Percentiles rank a stretch among this genome's conserved stretches.
Conservation (phyloP, 2,888 invertebrate species). For the Unio delphinus region DNA sequence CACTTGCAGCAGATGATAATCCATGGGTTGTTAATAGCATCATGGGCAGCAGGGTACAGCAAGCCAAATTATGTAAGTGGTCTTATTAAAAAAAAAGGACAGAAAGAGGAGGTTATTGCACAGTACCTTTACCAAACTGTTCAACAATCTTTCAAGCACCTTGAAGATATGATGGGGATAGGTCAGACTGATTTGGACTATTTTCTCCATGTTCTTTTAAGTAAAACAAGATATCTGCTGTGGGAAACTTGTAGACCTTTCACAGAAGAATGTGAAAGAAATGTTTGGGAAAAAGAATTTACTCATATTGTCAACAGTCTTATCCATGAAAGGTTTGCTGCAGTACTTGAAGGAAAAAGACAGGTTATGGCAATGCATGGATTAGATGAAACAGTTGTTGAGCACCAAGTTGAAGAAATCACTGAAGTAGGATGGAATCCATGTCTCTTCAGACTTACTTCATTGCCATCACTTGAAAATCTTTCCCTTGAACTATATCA, state of each 20-base stretch:
- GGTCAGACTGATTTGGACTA: background rate
- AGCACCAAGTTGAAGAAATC: background rate
- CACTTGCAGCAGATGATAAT: background rate
- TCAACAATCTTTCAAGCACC: background rate
- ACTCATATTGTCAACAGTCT: slow-evolving; percentile 2
- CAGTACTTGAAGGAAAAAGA: slow-evolving; percentile 1
- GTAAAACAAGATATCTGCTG: background rate
- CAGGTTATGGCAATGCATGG: background rate
- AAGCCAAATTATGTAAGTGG: background rate
- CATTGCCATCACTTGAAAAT: slow-evolving; percentile 5
- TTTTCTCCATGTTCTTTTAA: slow-evolving; percentile 13
- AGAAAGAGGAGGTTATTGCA: too few species aligned
- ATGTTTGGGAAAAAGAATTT: slow-evolving; percentile 11
- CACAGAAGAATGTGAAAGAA: background rate
- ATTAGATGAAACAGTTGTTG: background rate
- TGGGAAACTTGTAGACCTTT: background rate
- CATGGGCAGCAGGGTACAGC: background rate
- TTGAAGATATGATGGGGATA: slow-evolving; percentile 2
- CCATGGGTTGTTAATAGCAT: background rate
- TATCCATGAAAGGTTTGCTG: slow-evolving; percentile 3
- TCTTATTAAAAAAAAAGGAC: background rate
- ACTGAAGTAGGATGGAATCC: background rate
- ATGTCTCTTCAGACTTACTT: slow-evolving; percentile 15
- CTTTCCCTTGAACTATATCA: slow-evolving; percentile 16
- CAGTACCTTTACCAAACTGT: too few species aligned